Percentiles rank a stretch among this genome's conserved stretches.
Evolutionary conservation across 1,140 invertebrate species (phyloP).

Genomic region (Lethrus apterus): DNA sequence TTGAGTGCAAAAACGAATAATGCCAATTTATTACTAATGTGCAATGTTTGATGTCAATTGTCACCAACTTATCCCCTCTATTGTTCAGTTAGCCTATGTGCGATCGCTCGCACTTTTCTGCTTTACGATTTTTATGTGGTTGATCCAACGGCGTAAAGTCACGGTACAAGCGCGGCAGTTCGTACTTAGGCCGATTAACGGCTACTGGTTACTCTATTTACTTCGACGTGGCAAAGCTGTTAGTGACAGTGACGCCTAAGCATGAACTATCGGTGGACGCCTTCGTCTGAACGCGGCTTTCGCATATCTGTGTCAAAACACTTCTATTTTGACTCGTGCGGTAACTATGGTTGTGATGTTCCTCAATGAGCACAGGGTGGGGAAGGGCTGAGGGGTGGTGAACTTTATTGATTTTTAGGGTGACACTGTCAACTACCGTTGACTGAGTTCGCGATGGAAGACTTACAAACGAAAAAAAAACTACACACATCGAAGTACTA

Average conservation of each 20-base stretch:
- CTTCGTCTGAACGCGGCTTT: conserved; percentile 21
- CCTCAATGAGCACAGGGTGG: conserved; percentile 39
- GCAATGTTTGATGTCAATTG: conserved; percentile 21
- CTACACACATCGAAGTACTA: conserved; percentile 24
- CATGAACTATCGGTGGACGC: conserved; percentile 8
- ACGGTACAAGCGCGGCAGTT: conserved; percentile 23
- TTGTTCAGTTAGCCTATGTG: conserved; percentile 26
- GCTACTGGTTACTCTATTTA: conserved; percentile 29
- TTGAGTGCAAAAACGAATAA: too few species aligned
- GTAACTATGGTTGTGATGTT: conserved; percentile 35
- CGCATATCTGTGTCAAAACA: conserved; percentile 13
- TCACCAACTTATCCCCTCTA: conserved; percentile 28
- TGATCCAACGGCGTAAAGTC: conserved; percentile 30
- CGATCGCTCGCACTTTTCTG: conserved; percentile 29
- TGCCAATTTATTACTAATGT: too few species aligned
- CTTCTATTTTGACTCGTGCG: conserved; percentile 24
- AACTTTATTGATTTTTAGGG: conserved; percentile 61
- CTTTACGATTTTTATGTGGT: conserved; percentile 32
- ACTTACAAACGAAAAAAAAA: conserved; percentile 45
- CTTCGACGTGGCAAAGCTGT: conserved; percentile 33
- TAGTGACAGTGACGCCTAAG: conserved; percentile 18
- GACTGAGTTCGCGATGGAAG: conserved; percentile 44
- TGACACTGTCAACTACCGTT: conserved; percentile 53
- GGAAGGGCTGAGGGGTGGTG: conserved; percentile 44
- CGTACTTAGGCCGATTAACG: conserved; percentile 22